Evolutionary conservation across 2,888 invertebrate species (phyloP).

Genomic region (Julus scanicus): DNA sequence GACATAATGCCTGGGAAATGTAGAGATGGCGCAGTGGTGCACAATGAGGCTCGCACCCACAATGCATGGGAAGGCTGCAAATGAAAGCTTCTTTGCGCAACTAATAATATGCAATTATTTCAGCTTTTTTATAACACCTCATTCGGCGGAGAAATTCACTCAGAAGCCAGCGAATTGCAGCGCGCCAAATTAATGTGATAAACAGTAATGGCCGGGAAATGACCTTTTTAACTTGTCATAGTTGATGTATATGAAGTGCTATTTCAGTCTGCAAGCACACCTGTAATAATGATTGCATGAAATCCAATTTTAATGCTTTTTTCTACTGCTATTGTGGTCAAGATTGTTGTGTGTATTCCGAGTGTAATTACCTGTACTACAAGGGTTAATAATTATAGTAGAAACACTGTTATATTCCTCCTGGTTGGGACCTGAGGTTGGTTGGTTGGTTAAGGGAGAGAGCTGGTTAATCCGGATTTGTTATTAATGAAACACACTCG

Average conservation of each 20-base stretch:
- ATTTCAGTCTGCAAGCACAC: constrained; percentile 14
- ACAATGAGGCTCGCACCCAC: constrained; percentile 23
- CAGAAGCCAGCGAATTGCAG: constrained; percentile 34
- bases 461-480: no score
- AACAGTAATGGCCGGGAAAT: constrained; percentile 43
- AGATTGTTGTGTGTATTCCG: neutral
- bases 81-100: constrained; percentile 47
- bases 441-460: no score
- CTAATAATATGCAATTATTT: constrained; percentile 45
- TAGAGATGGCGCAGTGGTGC: constrained; percentile 40
- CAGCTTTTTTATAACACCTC: constrained; percentile 24
- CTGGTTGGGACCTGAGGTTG: no score
- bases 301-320: constrained; percentile 9
- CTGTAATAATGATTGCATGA: neutral
- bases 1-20: constrained; percentile 37
- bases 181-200: neutral
- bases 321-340: neutral
- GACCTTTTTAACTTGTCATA: constrained; percentile 44
- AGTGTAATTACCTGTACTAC: neutral
- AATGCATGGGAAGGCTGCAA: neutral
- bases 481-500: no score
- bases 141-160: constrained; percentile 25
- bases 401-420: no score
- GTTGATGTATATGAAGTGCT: constrained; percentile 26
- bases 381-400: neutral